A percentile compares a stretch with the other conserved stretches of the same genome.
phyloP scores from a whole-genome alignment of 2,113 vertebrate species.

The Hirundichthys speculiger region DNA sequence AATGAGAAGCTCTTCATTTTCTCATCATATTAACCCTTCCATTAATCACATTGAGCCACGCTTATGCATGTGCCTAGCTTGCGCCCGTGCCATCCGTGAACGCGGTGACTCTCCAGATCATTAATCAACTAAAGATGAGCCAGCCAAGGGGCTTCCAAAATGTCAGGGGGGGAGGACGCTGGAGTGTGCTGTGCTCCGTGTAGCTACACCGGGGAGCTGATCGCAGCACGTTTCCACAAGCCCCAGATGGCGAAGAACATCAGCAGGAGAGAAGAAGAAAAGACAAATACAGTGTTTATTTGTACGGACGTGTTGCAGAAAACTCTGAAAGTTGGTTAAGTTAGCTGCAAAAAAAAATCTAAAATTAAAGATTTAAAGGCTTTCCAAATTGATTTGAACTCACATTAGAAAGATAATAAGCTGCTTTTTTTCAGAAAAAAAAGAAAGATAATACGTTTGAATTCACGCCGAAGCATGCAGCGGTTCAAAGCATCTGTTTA shows the following conservation, averaged over 20 bases:
- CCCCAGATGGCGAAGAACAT: constrained; percentile 46
- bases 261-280: neutral
- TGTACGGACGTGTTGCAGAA: constrained; percentile 1
- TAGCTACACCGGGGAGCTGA: constrained; percentile 65
- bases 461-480: constrained; percentile 25
- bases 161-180: constrained; percentile 32
- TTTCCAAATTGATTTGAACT: constrained; percentile 24
- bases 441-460: constrained; percentile 22
- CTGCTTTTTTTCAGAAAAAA: no score
- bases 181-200: constrained; percentile 34
- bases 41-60: constrained; percentile 56
- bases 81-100: constrained; percentile 32
- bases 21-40: constrained; percentile 60
- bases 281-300: neutral
- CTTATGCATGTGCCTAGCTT: neutral
- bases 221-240: constrained; percentile 54
- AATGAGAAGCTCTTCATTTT: constrained; percentile 39
- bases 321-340: constrained; percentile 29
- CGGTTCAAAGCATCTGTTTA: constrained; percentile 28
- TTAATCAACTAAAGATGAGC: constrained; percentile 65
- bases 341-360: constrained; percentile 7
- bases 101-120: constrained; percentile 38
- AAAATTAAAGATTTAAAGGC: constrained; percentile 33
- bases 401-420: constrained; percentile 25
- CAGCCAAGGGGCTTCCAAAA: constrained; percentile 47